These are phyloP conservation scores for Centropyge bicolor DNA, from an alignment of 2,797 vertebrate species.

Conservation along the genomic window DNA sequence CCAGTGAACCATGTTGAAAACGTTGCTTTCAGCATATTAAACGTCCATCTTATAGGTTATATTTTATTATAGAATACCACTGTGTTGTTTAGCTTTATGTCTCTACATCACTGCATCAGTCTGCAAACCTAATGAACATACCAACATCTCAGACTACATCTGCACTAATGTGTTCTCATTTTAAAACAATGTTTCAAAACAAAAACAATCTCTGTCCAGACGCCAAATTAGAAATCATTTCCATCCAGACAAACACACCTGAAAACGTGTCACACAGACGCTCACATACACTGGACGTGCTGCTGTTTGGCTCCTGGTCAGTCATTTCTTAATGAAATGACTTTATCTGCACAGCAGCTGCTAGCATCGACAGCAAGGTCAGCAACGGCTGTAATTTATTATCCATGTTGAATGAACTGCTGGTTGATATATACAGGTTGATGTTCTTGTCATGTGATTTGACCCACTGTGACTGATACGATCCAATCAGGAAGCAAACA, in stretches of 20 bases:
- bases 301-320: not conserved
- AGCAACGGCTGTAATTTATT: not conserved
- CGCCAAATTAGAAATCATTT: too few relatives aligned
- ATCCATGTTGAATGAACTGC: not conserved
- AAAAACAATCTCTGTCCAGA: too few relatives aligned
- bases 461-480: not conserved
- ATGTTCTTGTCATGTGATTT: not conserved
- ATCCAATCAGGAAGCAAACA: not conserved
- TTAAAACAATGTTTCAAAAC: too few relatives aligned
- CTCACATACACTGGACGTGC: too few relatives aligned
- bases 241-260: too few relatives aligned
- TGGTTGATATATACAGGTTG: not conserved
- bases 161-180: too few relatives aligned
- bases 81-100: not conserved
- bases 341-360: not conserved
- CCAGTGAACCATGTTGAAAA: conserved; percentile 15
- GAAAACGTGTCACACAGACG: too few relatives aligned
- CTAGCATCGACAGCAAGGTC: not conserved
- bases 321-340: not conserved
- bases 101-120: not conserved
- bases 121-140: not conserved
- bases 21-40: conserved; percentile 11
- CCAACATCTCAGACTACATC: too few relatives aligned
- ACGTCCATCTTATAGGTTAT: not conserved
- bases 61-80: not conserved